Conservation (phyloP, 1,140 invertebrate genomes). For the Chrysomallon squamiferum region DNA sequence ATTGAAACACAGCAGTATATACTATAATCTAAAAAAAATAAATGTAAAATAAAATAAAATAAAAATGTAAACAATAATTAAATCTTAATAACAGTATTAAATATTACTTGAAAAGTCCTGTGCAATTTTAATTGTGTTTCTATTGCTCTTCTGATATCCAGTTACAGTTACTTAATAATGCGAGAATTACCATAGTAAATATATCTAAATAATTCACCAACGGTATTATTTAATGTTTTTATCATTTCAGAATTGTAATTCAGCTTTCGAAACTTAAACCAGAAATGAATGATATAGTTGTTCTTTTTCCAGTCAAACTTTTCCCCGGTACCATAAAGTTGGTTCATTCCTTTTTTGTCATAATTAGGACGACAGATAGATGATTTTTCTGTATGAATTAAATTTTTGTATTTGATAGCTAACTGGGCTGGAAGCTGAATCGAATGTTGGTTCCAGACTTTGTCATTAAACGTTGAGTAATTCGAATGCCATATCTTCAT, state of each 20-base stretch:
- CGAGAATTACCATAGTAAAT: neutral
- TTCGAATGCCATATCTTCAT: neutral
- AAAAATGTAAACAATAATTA: too few species aligned
- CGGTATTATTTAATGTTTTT: neutral
- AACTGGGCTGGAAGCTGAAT: neutral
- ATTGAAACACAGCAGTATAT: too few species aligned
- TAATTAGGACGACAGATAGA: conserved; percentile 2
- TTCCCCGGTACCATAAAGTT: neutral
- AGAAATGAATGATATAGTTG: neutral
- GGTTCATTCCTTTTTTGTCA: neutral
- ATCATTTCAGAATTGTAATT: neutral
- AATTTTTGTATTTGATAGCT: neutral
- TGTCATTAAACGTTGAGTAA: neutral
- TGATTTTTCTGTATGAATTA: neutral
- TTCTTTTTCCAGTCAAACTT: neutral
- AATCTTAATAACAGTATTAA: too few species aligned
- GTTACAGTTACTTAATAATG: too few species aligned
- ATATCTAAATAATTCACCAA: neutral
- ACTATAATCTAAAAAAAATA: too few species aligned
- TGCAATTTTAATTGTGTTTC: too few species aligned
- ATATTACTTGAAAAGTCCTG: too few species aligned
- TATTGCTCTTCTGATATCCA: too few species aligned
- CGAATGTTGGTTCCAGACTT: neutral
- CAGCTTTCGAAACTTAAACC: neutral
- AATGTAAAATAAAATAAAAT: too few species aligned